Base-by-base conservation (phyloP, 2,113 vertebrate species). In the Scomber japonicus region DNA sequence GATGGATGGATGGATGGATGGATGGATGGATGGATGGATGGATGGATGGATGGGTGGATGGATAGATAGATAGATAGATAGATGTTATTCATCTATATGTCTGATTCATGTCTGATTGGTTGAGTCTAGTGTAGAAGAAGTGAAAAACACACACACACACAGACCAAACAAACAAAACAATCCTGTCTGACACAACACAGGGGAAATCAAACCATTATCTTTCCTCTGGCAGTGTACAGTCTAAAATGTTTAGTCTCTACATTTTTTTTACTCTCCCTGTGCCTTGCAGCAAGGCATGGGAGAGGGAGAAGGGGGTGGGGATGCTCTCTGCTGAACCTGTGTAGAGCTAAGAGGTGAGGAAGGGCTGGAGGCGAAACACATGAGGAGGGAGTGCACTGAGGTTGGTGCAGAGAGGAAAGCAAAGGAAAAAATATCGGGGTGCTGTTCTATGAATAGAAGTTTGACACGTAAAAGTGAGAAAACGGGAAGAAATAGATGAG, bases 211-310 rank as follows among this genome's bases (percentile, higher is more conserved):
- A 86, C 66, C 62, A 19, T 67, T 60, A 78, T 59, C 30, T 90
- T n/a, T 89, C 89, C 85, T 89, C 86, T 48, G 71, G 91, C 84
- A 55, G 64, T 66, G 73, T 73, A 80, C 85, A 88, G 80, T 88
- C 85, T 48, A 78, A 83, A 90, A 83, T 82, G 78, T 90, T 92
- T 82, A 86, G 86, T 89, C 86, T 94, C 74, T 82, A 77, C 48
- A 27, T 86, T 91, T 78, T 81, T 78, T 81, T 83, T 74, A 76
- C 83, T 81, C 65, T 74, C 70, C 80, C 66, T 17, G 71, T 88
- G 85, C 87, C 94, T 90, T 46, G 75, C 71, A 91, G 93, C 93
- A 85, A 80, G 83, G 71, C 79, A 88, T 4, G 11, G 76, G 71
- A 66, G 83, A 78, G 10, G 77, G 60, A 73, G 62, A 35, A 68